Conservation (phyloP, 2,888 invertebrate genomes). For the Pollenia amentaria region DNA sequence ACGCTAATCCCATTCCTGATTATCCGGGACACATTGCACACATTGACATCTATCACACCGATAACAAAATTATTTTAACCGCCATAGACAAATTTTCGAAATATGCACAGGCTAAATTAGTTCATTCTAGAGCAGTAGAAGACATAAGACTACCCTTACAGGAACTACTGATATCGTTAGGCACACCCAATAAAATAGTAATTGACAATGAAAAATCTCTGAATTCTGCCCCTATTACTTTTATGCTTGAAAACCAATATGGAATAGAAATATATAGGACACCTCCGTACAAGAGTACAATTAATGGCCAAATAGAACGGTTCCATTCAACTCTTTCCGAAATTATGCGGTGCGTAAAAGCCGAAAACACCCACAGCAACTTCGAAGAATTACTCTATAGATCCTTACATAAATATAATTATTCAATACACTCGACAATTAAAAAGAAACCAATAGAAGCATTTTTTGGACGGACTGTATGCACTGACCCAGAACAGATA, state of each 20-base stretch:
- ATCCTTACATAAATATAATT: neutral
- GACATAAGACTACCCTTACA: slow-evolving; percentile 26
- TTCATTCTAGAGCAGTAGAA: neutral
- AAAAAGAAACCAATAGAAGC: slow-evolving; percentile 16
- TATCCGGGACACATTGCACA: too few relatives aligned
- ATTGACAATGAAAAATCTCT: slow-evolving; percentile 41
- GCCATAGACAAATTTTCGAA: too few relatives aligned
- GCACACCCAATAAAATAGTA: slow-evolving; percentile 8
- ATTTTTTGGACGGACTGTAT: slow-evolving; percentile 12
- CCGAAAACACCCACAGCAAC: neutral
- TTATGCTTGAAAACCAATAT: slow-evolving; percentile 17
- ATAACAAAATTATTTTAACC: too few relatives aligned
- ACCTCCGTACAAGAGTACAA: slow-evolving; percentile 6
- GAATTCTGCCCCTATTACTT: slow-evolving; percentile 14
- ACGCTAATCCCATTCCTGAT: too few relatives aligned
- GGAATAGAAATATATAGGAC: slow-evolving; percentile 29
- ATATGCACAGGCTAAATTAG: too few relatives aligned
- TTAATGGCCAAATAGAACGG: slow-evolving; percentile 33
- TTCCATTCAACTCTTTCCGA: slow-evolving; percentile 9
- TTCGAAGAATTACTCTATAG: neutral
- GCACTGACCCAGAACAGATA: slow-evolving; percentile 1
- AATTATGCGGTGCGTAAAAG: slow-evolving; percentile 10
- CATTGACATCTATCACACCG: too few relatives aligned
- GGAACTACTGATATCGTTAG: slow-evolving; percentile 11
- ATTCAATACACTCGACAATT: slow-evolving; percentile 10